Base-by-base conservation (phyloP, 2,888 invertebrate species). In the Flexamia atlantica region DNA sequence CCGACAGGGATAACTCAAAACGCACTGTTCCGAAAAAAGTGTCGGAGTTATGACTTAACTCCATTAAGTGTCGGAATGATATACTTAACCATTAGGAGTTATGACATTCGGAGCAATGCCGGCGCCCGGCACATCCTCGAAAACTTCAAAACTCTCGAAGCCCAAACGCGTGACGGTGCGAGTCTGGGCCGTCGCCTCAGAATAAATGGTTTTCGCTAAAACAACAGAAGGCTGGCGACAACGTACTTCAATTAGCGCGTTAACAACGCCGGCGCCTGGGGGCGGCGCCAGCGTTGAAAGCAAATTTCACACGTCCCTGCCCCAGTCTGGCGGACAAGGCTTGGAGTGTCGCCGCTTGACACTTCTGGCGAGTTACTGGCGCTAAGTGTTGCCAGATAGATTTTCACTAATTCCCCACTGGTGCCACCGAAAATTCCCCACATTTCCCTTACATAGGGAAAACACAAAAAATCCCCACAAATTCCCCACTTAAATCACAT, bases 161-260 rank as follows among this genome's bases (percentile, higher is more conserved):
- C 74, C 25, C 20, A 81, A 64, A 81, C 60, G 28, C 28, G 20
- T 57, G 80, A 80, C 36, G 28, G 81, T 23, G 80, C 20, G 80
- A 36, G 30, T 36, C 30, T 23, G 10, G 79, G 30, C 40, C 28
- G 60, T n/a, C 57, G 79, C 79, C 79, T 42, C 32, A 12, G 12
- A 57, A 79, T 57, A 57, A 79, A 57, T 79, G 79, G 53, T 57
- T 79, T 79, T 50, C 30, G 79, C 79, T 79, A 79, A 79, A 79
- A 79, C 79, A 57, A 76, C 79, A 57, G 14, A 79, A 25, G 79
- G 32, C 32, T 32, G 36, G 79, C 50, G 57, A 79, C 79, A 79
- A 53, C 32, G 79, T 57, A 57, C 32, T 79, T n/a, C 79, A 79
- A 79, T 79, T 79, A 79, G 79, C 79, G 42, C 7, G n/a, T 25